Evolutionary conservation across 1,140 invertebrate genomes (phyloP).

Genomic region (Micrasema longulum): DNA sequence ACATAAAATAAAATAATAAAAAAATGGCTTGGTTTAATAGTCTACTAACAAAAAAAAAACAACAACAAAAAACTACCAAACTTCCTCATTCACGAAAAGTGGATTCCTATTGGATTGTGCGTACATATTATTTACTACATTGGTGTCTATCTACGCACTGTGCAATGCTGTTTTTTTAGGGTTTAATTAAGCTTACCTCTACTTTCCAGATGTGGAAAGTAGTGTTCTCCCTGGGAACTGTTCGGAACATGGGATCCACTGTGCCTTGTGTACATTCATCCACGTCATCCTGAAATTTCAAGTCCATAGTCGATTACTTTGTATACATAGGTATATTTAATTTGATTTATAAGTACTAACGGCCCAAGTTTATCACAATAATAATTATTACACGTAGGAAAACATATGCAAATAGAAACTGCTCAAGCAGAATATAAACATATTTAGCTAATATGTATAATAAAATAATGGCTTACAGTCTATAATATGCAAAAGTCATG

Average conservation of each 20-base stretch:
- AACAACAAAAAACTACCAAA: too few species aligned
- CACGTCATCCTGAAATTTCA: constrained; percentile 58
- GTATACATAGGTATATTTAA: too few species aligned
- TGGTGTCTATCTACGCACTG: neutral
- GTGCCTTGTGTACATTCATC: constrained; percentile 62
- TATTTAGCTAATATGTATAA: neutral
- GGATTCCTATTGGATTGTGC: too few species aligned
- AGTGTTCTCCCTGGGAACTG: constrained; percentile 77
- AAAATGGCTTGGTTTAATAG: too few species aligned
- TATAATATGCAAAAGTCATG: neutral
- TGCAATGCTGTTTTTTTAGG: constrained; percentile 12
- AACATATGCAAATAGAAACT: neutral
- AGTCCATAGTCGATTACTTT: too few species aligned
- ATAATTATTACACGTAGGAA: neutral
- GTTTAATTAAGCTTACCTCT: constrained; percentile 72
- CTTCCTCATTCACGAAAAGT: too few species aligned
- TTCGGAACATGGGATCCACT: constrained; percentile 76
- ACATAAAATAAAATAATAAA: too few species aligned
- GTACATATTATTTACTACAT: neutral
- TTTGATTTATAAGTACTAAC: neutral
- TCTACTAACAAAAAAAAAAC: too few species aligned
- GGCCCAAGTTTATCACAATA: neutral
- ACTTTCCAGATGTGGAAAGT: constrained; percentile 86
- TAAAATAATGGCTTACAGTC: neutral
- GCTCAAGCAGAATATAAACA: neutral